Percentiles rank a stretch among this genome's conserved stretches.
Evolutionary conservation across 2,113 vertebrate species (phyloP).

Genomic region (Ivindomyrus marchei): DNA sequence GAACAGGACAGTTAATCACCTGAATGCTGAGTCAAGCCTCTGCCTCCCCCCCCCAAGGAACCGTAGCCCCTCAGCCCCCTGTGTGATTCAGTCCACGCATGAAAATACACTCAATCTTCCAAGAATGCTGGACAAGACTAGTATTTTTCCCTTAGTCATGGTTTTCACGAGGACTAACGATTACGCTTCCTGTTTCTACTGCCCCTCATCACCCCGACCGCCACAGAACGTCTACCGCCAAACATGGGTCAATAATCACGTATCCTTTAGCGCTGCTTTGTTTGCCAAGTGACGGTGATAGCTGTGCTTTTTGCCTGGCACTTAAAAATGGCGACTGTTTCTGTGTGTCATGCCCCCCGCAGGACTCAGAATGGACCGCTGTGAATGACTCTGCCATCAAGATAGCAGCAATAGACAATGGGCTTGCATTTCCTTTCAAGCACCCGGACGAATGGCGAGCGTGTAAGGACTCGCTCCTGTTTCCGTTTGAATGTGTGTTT

Average conservation of each 20-base stretch:
- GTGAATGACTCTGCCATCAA: constrained; percentile 68
- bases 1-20: not conserved
- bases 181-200: not conserved
- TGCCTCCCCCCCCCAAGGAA: not conserved
- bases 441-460: constrained; percentile 95
- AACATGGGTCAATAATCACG: not conserved
- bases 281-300: not conserved
- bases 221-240: not conserved
- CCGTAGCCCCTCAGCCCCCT: too few relatives aligned
- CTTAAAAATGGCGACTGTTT: not conserved
- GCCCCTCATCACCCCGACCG: not conserved
- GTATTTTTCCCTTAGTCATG: not conserved
- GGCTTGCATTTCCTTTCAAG: constrained; percentile 94
- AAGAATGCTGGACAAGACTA: not conserved
- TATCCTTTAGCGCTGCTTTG: not conserved
- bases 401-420: constrained; percentile 95
- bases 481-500: not conserved
- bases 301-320: not conserved
- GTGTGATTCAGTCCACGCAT: not conserved
- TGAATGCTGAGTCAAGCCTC: not conserved
- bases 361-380: constrained; percentile 68
- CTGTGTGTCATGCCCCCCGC: not conserved
- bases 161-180: not conserved
- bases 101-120: not conserved
- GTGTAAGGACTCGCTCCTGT: constrained; percentile 58